Percentiles rank a stretch among this genome's conserved stretches.
Evolutionary conservation across 2,888 invertebrate genomes (phyloP).

Genomic region (Erebia ligea): DNA sequence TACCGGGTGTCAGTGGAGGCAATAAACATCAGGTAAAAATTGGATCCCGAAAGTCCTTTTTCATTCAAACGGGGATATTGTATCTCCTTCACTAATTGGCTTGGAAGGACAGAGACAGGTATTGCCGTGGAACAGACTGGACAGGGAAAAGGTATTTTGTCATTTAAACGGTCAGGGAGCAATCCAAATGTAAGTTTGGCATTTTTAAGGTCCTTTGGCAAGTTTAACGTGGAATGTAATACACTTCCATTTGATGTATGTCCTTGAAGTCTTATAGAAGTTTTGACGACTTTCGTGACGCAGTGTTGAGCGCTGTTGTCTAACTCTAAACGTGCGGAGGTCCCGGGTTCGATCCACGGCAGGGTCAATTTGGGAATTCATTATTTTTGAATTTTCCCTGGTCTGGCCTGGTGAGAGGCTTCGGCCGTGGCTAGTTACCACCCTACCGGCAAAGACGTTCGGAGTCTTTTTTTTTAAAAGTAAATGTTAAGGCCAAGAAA

Average conservation of each 20-base stretch:
- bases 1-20: conserved; percentile 71
- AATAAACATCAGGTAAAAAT: conserved; percentile 80
- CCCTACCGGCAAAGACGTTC: too few species aligned
- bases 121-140: conserved; percentile 42
- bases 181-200: conserved; percentile 68
- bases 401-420: too few species aligned
- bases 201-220: conserved; percentile 49
- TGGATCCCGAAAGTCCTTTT: conserved; percentile 65
- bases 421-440: too few species aligned
- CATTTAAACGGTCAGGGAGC: conserved; percentile 59
- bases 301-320: too few species aligned
- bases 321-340: too few species aligned
- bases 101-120: conserved; percentile 53
- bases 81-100: conserved; percentile 74
- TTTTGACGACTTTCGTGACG: too few species aligned
- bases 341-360: too few species aligned
- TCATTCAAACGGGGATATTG: conserved; percentile 59
- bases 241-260: background rate
- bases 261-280: background rate
- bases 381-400: too few species aligned
- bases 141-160: conserved; percentile 62
- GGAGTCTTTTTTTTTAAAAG: too few species aligned
- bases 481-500: too few species aligned
- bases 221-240: background rate
- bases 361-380: too few species aligned